Evolutionary conservation across 1,140 invertebrate genomes (phyloP).

Genomic region (Drosophila bocqueti): DNA sequence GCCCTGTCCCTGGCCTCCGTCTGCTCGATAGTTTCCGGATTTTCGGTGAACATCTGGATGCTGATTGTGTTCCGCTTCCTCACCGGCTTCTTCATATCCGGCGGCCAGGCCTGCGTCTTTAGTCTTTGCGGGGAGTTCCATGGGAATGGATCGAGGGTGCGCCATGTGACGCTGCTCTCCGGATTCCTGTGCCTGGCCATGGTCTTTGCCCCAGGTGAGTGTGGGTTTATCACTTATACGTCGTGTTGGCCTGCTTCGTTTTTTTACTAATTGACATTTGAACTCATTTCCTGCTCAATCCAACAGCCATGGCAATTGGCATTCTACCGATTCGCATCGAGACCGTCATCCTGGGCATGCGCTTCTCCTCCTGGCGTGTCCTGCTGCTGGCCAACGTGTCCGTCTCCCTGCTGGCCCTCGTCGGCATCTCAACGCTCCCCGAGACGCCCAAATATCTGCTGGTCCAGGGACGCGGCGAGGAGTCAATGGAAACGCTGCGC

Average conservation of each 20-base stretch:
- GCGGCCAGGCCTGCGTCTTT: slow-evolving; percentile 88
- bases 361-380: slow-evolving; percentile 88
- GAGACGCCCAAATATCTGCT: slow-evolving; percentile 93
- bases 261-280: neutral
- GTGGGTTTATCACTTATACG: neutral
- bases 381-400: slow-evolving; percentile 87
- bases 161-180: slow-evolving; percentile 87
- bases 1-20: slow-evolving; percentile 89
- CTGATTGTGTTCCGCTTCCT: slow-evolving; percentile 90
- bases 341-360: slow-evolving; percentile 84
- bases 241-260: neutral
- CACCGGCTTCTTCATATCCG: slow-evolving; percentile 90
- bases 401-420: slow-evolving; percentile 86
- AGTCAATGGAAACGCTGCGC: slow-evolving; percentile 87
- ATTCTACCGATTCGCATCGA: slow-evolving; percentile 87
- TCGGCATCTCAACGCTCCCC: slow-evolving; percentile 87
- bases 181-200: slow-evolving; percentile 89
- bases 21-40: slow-evolving; percentile 88
- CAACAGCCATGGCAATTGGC: slow-evolving; percentile 87
- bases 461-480: slow-evolving; percentile 87
- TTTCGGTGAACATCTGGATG: slow-evolving; percentile 89
- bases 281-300: neutral
- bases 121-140: slow-evolving; percentile 90
- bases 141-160: slow-evolving; percentile 80
- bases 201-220: slow-evolving; percentile 88